Evolutionary conservation across 92 coral and sea anemone genomes (phyloP).

Genomic region (Phenganax marumi): DNA sequence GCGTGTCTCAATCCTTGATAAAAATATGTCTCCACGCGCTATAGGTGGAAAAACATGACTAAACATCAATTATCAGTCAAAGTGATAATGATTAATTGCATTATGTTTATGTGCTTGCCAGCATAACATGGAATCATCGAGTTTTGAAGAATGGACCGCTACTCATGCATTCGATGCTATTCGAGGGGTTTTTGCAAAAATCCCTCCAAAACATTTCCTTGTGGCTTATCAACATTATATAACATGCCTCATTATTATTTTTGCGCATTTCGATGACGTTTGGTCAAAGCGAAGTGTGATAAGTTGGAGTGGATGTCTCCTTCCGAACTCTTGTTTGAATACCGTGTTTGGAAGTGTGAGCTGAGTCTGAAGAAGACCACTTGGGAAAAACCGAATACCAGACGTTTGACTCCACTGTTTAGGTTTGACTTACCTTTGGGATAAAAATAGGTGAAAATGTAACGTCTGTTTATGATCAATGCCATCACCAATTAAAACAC

Average conservation of each 20-base stretch:
- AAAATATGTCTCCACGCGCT: background rate
- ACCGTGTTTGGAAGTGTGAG: constrained; percentile 21
- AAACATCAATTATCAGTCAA: constrained; percentile 1
- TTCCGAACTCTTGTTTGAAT: constrained; percentile 8
- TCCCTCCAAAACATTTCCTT: background rate
- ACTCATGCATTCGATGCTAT: too few relatives aligned
- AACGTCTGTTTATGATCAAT: too few relatives aligned
- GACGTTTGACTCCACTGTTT: background rate
- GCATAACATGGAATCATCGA: background rate
- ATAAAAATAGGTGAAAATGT: background rate
- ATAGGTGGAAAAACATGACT: constrained; percentile 8
- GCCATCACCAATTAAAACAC: too few relatives aligned
- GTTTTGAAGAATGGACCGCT: too few relatives aligned
- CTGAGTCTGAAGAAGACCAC: background rate
- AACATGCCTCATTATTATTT: too few relatives aligned
- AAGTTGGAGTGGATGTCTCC: too few relatives aligned
- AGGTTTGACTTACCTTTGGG: background rate
- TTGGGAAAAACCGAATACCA: constrained; percentile 11
- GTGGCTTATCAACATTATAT: too few relatives aligned
- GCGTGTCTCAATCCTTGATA: background rate
- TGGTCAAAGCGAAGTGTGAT: too few relatives aligned
- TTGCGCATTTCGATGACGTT: too few relatives aligned
- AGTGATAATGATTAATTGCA: constrained; percentile 2
- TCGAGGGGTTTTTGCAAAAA: background rate
- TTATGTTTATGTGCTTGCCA: background rate